These are phyloP conservation scores for Mycalesis mineus DNA, from an alignment of 2,888 invertebrate species.

Conservation along the genomic window DNA sequence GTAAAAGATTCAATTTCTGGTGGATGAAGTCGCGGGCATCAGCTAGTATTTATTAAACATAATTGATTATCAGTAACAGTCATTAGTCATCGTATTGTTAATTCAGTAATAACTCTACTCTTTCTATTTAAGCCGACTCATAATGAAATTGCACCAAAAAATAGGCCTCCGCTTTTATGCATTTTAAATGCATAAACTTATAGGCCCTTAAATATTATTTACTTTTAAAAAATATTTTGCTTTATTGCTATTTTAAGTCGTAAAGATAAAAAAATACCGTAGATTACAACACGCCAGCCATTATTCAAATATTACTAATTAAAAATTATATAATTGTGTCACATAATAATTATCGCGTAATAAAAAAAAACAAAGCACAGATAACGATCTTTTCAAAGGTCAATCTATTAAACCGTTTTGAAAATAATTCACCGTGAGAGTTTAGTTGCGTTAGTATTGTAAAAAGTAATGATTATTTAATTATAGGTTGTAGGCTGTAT, in stretches of 20 bases:
- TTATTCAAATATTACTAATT: neutral
- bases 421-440: constrained; percentile 25
- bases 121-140: no score
- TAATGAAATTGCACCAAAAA: no score
- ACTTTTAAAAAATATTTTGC: neutral
- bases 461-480: constrained; percentile 29
- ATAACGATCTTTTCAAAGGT: constrained; percentile 15
- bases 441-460: constrained; percentile 17
- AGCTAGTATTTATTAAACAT: no score
- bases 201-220: neutral
- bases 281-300: neutral
- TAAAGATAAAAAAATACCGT: neutral
- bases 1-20: no score
- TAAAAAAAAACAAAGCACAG: constrained; percentile 13
- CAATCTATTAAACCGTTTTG: constrained; percentile 16
- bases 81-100: no score
- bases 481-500: constrained; percentile 16
- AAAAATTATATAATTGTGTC: constrained; percentile 2
- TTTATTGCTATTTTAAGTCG: no score
- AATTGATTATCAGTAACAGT: no score
- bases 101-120: no score
- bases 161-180: no score
- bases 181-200: no score
- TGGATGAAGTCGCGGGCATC: no score
- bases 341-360: constrained; percentile 1